Evolutionary conservation across 2,113 vertebrate genomes (phyloP).

Genomic region (Pyrgilauda ruficollis): DNA sequence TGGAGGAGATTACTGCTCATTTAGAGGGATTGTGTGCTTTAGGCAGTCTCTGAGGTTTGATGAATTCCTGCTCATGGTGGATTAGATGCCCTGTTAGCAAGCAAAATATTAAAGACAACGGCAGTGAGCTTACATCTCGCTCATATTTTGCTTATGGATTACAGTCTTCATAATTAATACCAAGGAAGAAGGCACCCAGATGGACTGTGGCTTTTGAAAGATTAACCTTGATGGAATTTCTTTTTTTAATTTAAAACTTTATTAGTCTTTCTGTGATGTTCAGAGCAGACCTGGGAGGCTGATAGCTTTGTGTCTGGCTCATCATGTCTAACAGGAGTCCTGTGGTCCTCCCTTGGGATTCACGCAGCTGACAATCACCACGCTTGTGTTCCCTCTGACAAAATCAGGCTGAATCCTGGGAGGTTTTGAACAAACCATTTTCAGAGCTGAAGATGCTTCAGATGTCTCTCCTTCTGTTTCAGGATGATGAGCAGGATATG

Average conservation of each 20-base stretch:
- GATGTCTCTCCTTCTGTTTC: not conserved
- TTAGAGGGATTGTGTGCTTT: constrained; percentile 36
- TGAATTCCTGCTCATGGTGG: not conserved
- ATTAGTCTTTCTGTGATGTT: not conserved
- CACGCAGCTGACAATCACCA: not conserved
- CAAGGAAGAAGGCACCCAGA: not conserved
- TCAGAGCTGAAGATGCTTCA: not conserved
- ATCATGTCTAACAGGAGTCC: not conserved
- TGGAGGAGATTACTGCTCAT: constrained; percentile 17
- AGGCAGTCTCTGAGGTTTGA: not conserved
- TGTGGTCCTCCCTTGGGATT: not conserved
- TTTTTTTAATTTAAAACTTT: constrained; percentile 14
- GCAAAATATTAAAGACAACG: constrained; percentile 17
- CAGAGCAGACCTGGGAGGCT: not conserved
- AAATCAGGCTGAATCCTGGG: not conserved
- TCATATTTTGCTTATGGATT: not conserved
- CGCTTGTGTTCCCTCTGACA: not conserved
- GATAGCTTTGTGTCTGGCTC: not conserved
- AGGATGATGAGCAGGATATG: not conserved
- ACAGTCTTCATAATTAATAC: not conserved
- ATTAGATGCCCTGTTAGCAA: constrained; percentile 22
- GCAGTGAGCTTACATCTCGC: not conserved
- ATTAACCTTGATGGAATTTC: constrained; percentile 24
- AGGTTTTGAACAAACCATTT: not conserved
- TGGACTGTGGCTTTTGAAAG: constrained; percentile 10